Evolutionary conservation across 2,888 invertebrate species (phyloP), one percentile per base, ranked within the genome.

Genomic region (Leptothorax acervorum): DNA sequence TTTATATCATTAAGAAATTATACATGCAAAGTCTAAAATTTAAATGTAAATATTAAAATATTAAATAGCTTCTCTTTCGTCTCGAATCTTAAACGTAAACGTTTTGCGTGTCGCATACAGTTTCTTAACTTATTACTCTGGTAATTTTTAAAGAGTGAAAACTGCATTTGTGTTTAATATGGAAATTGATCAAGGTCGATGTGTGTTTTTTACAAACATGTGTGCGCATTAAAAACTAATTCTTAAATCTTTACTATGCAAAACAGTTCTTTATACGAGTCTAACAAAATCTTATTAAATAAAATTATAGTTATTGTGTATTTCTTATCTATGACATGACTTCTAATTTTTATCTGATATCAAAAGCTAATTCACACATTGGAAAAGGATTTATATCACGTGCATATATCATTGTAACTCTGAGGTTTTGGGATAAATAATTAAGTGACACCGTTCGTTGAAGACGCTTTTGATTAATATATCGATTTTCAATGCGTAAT

Each of bases 301-400:
- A 75, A 51, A 76, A 60, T 45, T 12, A 6, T 42, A 73, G 11
- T n/a, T 75, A 28, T 51, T 23, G 39, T 18, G 39, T 18, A 42
- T 78, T 57, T 73, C 12, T 73, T 45, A 31, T 48, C 18, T 35
- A 23, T 73, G 66, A 88, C 48, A 62, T 76, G 53, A 65, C 78
- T 78, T 48, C 71, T 83, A 85, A 28, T 60, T 60, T 71, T 62
- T 78, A 63, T 35, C 28, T 18, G 9, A 70, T 42, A 28, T 57
- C 31, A 57, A 51, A 79, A 28, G 15, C 39, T 51, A 73, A 73
- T 81, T 35, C 18, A 73, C 60, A 51, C 18, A 51, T 60, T 60
- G 28, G 12, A 51, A 35, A 63, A 70, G 65, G 18, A 65, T 87
- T 84, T 88, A 79, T 88, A 87, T 73, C 39, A 45, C 12, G 5